Evolutionary conservation across 2,888 invertebrate genomes (phyloP), one percentile per base, ranked within the genome.

Genomic region (Mythimna impura): DNA sequence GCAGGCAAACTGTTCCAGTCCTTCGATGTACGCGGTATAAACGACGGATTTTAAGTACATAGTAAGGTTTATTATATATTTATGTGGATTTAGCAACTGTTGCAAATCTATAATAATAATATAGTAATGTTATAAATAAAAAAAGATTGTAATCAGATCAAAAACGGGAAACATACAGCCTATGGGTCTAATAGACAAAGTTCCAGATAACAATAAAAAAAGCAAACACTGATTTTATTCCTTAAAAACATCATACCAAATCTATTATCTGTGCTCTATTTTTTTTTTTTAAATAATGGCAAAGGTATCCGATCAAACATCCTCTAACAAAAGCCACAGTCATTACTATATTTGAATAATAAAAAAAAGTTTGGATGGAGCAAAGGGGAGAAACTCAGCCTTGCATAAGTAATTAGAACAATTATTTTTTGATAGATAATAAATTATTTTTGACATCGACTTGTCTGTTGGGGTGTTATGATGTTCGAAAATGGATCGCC

Each of bases 341-440:
- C 95, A 96, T 95, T 95, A 95, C 89, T 83, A 88, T 85, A 94
- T 95, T 95, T 94, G 93, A 95, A 95, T 95, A 93, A 94, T 92
- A 93, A 93, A 90, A 88, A 84, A 77, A 71, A 64, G 52, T 65
- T 78, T 82, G 65, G 82, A 30, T 30, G 3, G 90, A 88, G 87
- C 80, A 86, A 87, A 92, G 94, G 95, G 94, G 94, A 90, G 91
- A 91, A 88, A 84, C 74, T 75, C 93, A 88, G 81, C 90, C 90
- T 93, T 93, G 95, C 95, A 95, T 95, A 93, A 93, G 94, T 95
- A 95, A 95, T 94, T 94, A 94, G 92, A 91, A 93, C 94, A 94
- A 95, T 95, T 94, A 94, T 95, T 94, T 93, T 94, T 92, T 94
- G 93, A 95, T 95, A 93, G 93, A 92, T 95, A 93, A 95, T 95